Evolutionary conservation across 2,797 vertebrate species (phyloP), one percentile per base, ranked within the genome.

Genomic region (Gymnocypris eckloni): DNA sequence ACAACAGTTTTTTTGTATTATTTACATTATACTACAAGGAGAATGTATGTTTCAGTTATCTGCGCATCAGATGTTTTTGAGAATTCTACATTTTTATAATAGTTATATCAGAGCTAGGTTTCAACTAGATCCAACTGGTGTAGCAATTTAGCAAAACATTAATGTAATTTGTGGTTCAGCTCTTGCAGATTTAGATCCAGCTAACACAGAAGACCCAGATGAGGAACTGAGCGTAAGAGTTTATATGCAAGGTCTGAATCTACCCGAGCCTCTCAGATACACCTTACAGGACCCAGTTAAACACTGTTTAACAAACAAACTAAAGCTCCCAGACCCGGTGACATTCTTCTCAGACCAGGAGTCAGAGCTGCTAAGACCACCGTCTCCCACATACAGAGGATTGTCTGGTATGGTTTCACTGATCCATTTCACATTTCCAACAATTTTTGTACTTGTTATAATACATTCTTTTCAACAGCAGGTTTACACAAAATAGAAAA

Each of bases 331-430:
- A 39, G 87, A 90, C 54, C 89, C 89, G 0, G 87, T 85, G 43
- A n/a, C 78, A 45, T 81, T 89, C 39, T 82, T 82, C 39, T 43
- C 90, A 93, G 94, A 86, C 59, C 92, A 93, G 66, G 93, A 93
- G 50, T 43, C 87, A 0, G 50, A 92, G 78, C 6, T 93, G 20
- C 82, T 37, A 10, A 78, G 71, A 28, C 82, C 87, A 12, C 82
- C 79, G 0, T 88, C 87, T 43, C 84, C 87, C 18, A 56, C 82
- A 15, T 89, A 85, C 54, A 85, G 76, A 85, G 82, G 43, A 22
- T 22, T 88, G 25, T 87, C 87, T 6, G 86, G 90, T 90, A 80
- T 9, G 18, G n/a, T 61, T 79, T 43, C 2, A 37, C 33, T 76
- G 28, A 76, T 33, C 28, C 15, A 50, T 75, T 25, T 9, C n/a